Percentiles rank a stretch among this genome's conserved stretches.
These are phyloP conservation scores for Menidia menidia DNA, from an alignment of 2,797 vertebrate genomes.

Conservation along the genomic window DNA sequence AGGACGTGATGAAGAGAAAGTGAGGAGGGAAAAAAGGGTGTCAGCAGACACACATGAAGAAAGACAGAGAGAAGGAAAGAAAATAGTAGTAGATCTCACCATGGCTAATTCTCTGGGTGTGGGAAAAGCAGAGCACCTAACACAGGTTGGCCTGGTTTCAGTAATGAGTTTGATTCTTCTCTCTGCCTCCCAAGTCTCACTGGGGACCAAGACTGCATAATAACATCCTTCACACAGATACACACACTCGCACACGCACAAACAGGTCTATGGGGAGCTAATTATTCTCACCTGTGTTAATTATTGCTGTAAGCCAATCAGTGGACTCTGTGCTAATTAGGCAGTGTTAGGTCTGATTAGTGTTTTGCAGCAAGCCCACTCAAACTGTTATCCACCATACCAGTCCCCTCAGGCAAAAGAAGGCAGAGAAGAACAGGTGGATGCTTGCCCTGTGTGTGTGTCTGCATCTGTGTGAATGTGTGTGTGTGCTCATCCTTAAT, in stretches of 20 bases:
- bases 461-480: constrained; percentile 31
- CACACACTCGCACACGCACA: constrained; percentile 66
- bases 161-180: constrained; percentile 94
- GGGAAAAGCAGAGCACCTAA: constrained; percentile 82
- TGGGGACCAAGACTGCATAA: constrained; percentile 89
- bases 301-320: constrained; percentile 99
- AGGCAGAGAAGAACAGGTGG: constrained; percentile 81
- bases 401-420: constrained; percentile 88
- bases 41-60: constrained; percentile 10
- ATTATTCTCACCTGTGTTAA: constrained; percentile 99
- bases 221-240: constrained; percentile 83
- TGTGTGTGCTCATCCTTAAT: constrained; percentile 51
- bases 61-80: constrained; percentile 16
- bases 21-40: constrained; percentile 59
- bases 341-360: constrained; percentile 88
- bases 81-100: constrained; percentile 59
- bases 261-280: constrained; percentile 96
- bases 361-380: constrained; percentile 96
- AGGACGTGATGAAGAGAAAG: constrained; percentile 82
- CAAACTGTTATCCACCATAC: constrained; percentile 88
- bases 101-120: constrained; percentile 79
- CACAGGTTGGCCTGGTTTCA: constrained; percentile 88
- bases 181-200: constrained; percentile 85
- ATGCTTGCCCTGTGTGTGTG: constrained; percentile 68
- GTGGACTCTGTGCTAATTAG: constrained; percentile 96